Percentiles rank a stretch among this genome's conserved stretches.
Evolutionary conservation across 1,140 invertebrate genomes (phyloP).

Genomic region (Macrocentrus cingulum): DNA sequence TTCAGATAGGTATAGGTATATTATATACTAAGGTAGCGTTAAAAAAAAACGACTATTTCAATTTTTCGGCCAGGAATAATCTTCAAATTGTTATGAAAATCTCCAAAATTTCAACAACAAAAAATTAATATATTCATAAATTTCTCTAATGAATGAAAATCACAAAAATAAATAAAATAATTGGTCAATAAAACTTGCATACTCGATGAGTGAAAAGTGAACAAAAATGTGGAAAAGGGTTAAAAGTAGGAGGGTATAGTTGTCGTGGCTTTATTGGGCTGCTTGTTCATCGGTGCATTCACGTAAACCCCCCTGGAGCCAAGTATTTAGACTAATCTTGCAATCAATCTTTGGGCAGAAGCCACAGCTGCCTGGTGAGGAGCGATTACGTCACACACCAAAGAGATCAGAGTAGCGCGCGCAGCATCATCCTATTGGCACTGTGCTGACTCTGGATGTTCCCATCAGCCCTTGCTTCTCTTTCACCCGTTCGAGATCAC

Average conservation of each 20-base stretch:
- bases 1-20: too few relatives aligned
- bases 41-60: too few relatives aligned
- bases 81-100: too few relatives aligned
- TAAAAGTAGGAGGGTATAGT: slow-evolving; percentile 7
- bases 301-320: slow-evolving; percentile 27
- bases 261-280: slow-evolving; percentile 17
- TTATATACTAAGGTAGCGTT: too few relatives aligned
- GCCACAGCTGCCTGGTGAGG: slow-evolving; percentile 35
- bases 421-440: slow-evolving; percentile 25
- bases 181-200: too few relatives aligned
- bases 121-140: too few relatives aligned
- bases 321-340: slow-evolving; percentile 40
- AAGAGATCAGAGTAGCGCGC: slow-evolving; percentile 34
- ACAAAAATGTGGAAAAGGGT: slow-evolving; percentile 26
- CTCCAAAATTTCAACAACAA: too few relatives aligned
- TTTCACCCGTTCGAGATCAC: slow-evolving; percentile 10
- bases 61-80: too few relatives aligned
- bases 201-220: slow-evolving; percentile 27
- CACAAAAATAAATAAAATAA: too few relatives aligned
- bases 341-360: slow-evolving; percentile 42
- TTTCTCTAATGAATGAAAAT: too few relatives aligned
- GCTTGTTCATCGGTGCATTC: slow-evolving; percentile 23
- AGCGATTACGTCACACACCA: slow-evolving; percentile 36
- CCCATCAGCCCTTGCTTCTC: slow-evolving; percentile 12
- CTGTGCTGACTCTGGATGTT: slow-evolving; percentile 9